Conservation (phyloP, 2,113 vertebrate species). For the Madoqua kirkii region DNA sequence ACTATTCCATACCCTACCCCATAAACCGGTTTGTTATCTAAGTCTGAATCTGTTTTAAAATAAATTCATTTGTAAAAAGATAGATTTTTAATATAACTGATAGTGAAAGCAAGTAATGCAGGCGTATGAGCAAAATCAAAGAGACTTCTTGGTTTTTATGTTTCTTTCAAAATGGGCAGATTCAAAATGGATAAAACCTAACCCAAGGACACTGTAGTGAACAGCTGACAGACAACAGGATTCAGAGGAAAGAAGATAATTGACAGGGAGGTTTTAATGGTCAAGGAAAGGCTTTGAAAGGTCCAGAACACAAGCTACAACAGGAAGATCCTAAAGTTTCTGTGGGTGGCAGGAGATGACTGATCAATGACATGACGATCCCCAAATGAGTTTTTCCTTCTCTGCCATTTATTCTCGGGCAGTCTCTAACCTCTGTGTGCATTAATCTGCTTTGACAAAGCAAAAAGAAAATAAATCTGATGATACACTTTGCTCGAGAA, state of each 20-base stretch:
- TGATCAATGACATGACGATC: not conserved
- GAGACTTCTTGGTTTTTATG: not conserved
- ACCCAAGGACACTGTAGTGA: not conserved
- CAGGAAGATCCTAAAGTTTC: not conserved
- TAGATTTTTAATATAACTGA: not conserved
- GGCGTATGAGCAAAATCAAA: not conserved
- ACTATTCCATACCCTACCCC: not conserved
- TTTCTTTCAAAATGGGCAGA: not conserved
- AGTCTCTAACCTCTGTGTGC: conserved; percentile 19
- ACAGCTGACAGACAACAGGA: not conserved
- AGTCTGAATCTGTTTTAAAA: not conserved
- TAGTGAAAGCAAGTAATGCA: not conserved
- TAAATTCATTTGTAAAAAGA: not conserved
- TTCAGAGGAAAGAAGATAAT: not conserved
- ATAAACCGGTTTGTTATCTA: not conserved
- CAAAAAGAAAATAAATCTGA: conserved; percentile 74
- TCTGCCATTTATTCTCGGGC: not conserved
- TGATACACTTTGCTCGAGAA: conserved; percentile 75
- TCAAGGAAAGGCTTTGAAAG: not conserved
- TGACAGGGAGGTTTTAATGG: not conserved
- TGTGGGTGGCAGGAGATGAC: not conserved
- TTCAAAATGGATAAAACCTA: not conserved
- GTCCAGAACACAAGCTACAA: not conserved
- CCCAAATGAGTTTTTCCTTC: not conserved
- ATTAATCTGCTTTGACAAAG: conserved; percentile 82